phyloP scores from a whole-genome alignment of 2,113 vertebrate genomes.

The Cyrtonyx montezumae region DNA sequence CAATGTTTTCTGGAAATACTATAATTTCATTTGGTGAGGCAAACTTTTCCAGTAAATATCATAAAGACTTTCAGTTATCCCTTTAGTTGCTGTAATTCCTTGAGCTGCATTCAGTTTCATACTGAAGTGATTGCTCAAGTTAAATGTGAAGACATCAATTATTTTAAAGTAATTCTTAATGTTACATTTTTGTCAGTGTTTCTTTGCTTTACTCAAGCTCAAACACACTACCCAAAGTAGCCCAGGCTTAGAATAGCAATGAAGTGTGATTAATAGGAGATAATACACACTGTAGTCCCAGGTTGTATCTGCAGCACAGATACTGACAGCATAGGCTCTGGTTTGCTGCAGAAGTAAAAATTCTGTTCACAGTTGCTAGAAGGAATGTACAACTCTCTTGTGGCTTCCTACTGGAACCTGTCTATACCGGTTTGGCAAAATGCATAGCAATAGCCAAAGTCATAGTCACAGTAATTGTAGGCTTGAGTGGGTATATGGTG shows the following conservation, averaged over 20 bases:
- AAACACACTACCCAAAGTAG: background rate
- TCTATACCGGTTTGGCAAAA: background rate
- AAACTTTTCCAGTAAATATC: background rate
- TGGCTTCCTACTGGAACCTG: background rate
- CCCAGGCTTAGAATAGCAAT: background rate
- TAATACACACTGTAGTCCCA: background rate
- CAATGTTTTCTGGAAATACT: background rate
- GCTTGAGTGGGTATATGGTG: background rate
- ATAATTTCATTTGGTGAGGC: conserved; percentile 6
- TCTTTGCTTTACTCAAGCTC: background rate
- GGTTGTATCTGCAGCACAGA: background rate
- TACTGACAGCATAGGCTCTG: background rate
- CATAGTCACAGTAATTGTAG: background rate
- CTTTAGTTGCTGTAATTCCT: background rate
- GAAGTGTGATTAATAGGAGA: background rate
- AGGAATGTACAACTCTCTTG: background rate
- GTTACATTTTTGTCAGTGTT: background rate
- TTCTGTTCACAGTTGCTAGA: background rate
- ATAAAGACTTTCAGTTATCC: background rate
- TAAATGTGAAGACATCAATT: background rate
- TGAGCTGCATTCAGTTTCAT: background rate
- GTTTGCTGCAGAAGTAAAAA: background rate
- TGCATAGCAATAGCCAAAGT: background rate
- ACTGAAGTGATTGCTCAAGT: background rate
- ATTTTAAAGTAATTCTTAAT: background rate